phyloP scores from a whole-genome alignment of 2,888 invertebrate species.

The Bhutanitis thaidina region DNA sequence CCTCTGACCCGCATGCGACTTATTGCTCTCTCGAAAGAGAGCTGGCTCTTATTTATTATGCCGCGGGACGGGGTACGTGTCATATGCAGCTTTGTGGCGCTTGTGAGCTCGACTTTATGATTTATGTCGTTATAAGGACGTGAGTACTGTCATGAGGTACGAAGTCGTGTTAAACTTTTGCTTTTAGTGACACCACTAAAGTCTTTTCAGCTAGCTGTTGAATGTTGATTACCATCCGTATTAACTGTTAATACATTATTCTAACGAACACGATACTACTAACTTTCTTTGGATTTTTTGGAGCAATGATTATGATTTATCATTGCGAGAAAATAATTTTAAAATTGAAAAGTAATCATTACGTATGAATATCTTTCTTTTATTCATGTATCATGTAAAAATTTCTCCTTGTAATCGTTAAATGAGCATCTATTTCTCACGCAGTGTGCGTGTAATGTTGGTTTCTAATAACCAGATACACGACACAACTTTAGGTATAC shows the following conservation, averaged over 20 bases:
- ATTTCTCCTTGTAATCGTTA: conserved; percentile 51
- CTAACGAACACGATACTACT: too few species aligned
- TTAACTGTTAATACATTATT: conserved; percentile 33
- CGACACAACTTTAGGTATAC: conserved; percentile 55
- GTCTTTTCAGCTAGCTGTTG: conserved; percentile 17
- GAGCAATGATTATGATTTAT: not conserved
- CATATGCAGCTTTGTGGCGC: conserved; percentile 75
- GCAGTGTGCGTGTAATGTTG: conserved; percentile 55
- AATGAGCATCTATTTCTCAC: conserved; percentile 66
- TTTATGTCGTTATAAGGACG: conserved; percentile 71
- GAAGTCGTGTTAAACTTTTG: conserved; percentile 31
- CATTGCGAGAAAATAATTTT: not conserved
- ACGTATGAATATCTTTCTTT: not conserved
- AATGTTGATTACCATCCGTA: conserved; percentile 28
- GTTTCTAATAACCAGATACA: conserved; percentile 49
- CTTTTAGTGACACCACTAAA: conserved; percentile 18
- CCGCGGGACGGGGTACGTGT: conserved; percentile 65
- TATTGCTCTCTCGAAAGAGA: conserved; percentile 77
- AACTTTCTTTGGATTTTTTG: too few species aligned
- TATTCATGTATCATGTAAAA: not conserved
- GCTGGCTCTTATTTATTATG: conserved; percentile 76
- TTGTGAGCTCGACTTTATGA: conserved; percentile 68
- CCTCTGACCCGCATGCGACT: conserved; percentile 77
- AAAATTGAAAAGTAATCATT: not conserved
- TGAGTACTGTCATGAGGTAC: conserved; percentile 60